Percentiles rank a stretch among this genome's conserved stretches.
Conservation (phyloP, 2,888 invertebrate species). For the Lasiommata megera region DNA sequence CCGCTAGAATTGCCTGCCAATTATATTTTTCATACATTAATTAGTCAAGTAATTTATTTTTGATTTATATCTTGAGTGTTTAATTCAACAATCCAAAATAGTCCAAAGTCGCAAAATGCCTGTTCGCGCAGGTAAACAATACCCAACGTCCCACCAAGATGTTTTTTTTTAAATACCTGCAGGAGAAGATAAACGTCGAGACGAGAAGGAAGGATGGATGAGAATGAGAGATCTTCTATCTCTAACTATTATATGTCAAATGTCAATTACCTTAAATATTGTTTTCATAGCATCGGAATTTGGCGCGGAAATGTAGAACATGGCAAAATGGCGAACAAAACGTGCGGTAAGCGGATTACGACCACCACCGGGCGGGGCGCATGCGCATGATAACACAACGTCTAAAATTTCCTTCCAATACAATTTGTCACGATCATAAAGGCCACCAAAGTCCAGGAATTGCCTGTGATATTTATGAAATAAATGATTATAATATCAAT, state of each 20-base stretch:
- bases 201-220: too few relatives aligned
- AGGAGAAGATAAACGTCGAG: too few relatives aligned
- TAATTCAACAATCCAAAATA: too few relatives aligned
- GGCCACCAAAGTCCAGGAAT: slow-evolving; percentile 88
- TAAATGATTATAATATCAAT: background rate
- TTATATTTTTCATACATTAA: background rate
- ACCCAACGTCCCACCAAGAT: too few relatives aligned
- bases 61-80: too few relatives aligned
- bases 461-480: slow-evolving; percentile 72
- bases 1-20: slow-evolving; percentile 84
- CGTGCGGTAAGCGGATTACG: slow-evolving; percentile 91
- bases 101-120: too few relatives aligned
- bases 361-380: slow-evolving; percentile 96
- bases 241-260: background rate
- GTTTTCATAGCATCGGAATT: slow-evolving; percentile 87
- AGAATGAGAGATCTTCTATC: too few relatives aligned
- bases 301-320: slow-evolving; percentile 91
- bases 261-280: slow-evolving; percentile 84
- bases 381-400: slow-evolving; percentile 90
- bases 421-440: slow-evolving; percentile 93
- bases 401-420: slow-evolving; percentile 95
- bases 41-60: too few relatives aligned
- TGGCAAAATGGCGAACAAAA: slow-evolving; percentile 93
- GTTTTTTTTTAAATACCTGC: too few relatives aligned
- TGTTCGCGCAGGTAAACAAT: too few relatives aligned